Evolutionary conservation across 2,888 invertebrate species (phyloP), one percentile per base, ranked within the genome.

Genomic region (Rhopalosiphum nymphaeae): DNA sequence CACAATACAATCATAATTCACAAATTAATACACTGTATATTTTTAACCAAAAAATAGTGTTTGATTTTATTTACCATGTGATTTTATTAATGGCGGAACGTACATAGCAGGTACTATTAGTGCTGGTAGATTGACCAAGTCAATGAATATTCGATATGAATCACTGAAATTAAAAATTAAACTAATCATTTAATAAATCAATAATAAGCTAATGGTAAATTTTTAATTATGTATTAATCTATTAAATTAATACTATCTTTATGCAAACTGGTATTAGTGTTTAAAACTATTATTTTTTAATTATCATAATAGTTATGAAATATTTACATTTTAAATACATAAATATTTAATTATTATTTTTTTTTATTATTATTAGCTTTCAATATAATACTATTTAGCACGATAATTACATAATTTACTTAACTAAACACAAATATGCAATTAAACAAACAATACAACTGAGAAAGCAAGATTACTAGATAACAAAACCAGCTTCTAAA

Each of bases 71-170:
- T n/a, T 53, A 42, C 29, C 29, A 46, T 89, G n/a, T 26, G 44
- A 42, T 2, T 97, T 97, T 78, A 98, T 98, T 91, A 99, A 96
- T 0, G 98, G 98, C 0, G 99, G 99, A 95, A 99, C 99, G 95
- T 98, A 97, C 49, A 97, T 97, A 16, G 99, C 97, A 0, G 99
- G 99, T 95, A 99, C 97, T 95, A 99, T 96, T 96, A 99, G 99
- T 0, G 99, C 99, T 0, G 99, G 99, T 94, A 99, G 96, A 96
- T 99, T 99, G 96, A 99, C 99, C 86, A 99, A 96, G 96, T 99
- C 99, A 96, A 99, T 96, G 96, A 99, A 99, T 57, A 99, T 99
- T 96, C 99, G 99, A 97, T 99, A 99, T 46, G 99, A 98, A 96
- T 99, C 99, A 96, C 99, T 99, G 96, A 87, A 97, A 97, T 92